phyloP scores from a whole-genome alignment of 2,888 invertebrate species.

The Ornithoptera priamus region DNA sequence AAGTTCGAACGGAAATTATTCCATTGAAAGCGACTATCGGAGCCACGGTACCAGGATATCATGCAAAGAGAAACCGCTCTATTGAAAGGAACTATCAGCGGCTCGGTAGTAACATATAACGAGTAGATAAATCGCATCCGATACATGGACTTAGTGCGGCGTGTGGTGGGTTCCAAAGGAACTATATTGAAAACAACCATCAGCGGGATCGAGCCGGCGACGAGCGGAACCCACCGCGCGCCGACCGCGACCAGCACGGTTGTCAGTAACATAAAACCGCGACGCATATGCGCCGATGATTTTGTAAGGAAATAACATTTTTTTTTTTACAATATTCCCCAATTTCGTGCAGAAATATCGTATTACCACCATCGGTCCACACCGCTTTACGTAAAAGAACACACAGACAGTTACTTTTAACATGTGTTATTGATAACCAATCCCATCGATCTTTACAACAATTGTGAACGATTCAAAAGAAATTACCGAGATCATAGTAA shows the following conservation, averaged over 20 bases:
- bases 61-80: too few relatives aligned
- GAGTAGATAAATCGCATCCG: too few relatives aligned
- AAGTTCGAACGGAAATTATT: too few relatives aligned
- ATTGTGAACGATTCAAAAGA: background rate
- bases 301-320: slow-evolving; percentile 68
- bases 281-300: slow-evolving; percentile 59
- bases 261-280: slow-evolving; percentile 66
- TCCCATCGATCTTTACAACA: slow-evolving; percentile 33
- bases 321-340: slow-evolving; percentile 63
- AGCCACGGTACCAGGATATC: too few relatives aligned
- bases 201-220: slow-evolving; percentile 2
- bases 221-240: slow-evolving; percentile 27
- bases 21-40: too few relatives aligned
- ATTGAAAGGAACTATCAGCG: too few relatives aligned
- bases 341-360: slow-evolving; percentile 74
- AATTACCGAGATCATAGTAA: too few relatives aligned
- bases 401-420: slow-evolving; percentile 55
- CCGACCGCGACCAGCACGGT: slow-evolving; percentile 32
- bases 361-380: slow-evolving; percentile 52
- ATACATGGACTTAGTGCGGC: background rate
- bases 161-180: background rate
- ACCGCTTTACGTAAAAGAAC: slow-evolving; percentile 48
- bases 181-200: slow-evolving; percentile 3
- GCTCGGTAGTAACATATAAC: too few relatives aligned
- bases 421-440: slow-evolving; percentile 63